Evolutionary conservation across 30 jellyfish, hydroid and myxozoan genomes (phyloP).

Genomic region (Sanderia malayensis): DNA sequence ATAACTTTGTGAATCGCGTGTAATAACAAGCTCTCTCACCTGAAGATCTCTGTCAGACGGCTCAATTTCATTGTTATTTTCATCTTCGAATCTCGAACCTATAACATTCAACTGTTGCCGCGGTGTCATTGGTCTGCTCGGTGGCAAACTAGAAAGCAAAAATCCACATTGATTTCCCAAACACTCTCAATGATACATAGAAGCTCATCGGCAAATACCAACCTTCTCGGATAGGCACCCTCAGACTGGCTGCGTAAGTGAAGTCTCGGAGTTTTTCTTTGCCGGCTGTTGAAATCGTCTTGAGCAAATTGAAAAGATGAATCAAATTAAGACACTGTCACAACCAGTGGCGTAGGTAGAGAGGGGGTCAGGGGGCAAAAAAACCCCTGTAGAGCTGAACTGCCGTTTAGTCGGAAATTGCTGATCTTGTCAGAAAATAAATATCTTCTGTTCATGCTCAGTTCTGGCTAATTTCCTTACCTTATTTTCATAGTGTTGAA

Average conservation of each 20-base stretch:
- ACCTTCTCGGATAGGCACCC: conserved; percentile 16
- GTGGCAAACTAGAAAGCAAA: conserved; percentile 55
- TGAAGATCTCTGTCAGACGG: conserved; percentile 81
- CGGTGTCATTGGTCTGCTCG: conserved; percentile 90
- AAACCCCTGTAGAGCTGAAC: no score
- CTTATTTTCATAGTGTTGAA: no score
- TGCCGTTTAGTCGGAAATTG: no score
- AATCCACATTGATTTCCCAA: no score
- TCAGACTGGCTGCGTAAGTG: conserved; percentile 51
- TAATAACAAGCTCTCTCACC: conserved; percentile 22
- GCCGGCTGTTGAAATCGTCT: conserved; percentile 1
- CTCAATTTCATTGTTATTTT: conserved; percentile 41
- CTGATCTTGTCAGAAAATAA: no score
- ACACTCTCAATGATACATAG: no score
- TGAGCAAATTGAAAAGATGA: neutral
- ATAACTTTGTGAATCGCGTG: no score
- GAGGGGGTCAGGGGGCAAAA: neutral
- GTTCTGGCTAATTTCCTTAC: no score
- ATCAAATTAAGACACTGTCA: neutral
- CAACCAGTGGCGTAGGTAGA: no score
- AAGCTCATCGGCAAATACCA: no score
- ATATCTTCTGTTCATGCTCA: no score
- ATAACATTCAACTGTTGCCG: conserved; percentile 59
- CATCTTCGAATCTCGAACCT: conserved; percentile 1
- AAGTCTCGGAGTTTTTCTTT: conserved; percentile 35